These are phyloP conservation scores for Oreochromis tanganicae DNA, from an alignment of 2,113 vertebrate genomes.

Conservation along the genomic window DNA sequence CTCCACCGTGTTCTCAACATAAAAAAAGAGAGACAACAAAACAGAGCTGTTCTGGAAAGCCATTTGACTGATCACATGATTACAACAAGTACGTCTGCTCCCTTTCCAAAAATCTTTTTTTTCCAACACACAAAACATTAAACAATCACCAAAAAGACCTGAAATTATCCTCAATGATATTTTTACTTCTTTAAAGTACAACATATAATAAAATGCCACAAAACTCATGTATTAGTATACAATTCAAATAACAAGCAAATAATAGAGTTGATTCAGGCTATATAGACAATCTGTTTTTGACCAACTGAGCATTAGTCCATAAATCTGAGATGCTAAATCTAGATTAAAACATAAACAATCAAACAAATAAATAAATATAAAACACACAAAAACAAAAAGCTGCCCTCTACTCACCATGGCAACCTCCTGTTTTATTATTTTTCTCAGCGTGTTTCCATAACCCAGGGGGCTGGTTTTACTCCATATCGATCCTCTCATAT, in stretches of 20 bases:
- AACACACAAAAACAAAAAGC: neutral
- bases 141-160: neutral
- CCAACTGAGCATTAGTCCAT: too few species aligned
- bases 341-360: neutral
- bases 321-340: neutral
- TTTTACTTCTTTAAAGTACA: neutral
- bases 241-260: neutral
- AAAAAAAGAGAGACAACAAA: constrained; percentile 16
- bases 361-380: neutral
- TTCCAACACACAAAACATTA: neutral
- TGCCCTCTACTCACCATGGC: constrained; percentile 55
- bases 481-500: constrained; percentile 44
- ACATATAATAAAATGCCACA: neutral
- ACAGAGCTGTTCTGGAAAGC: constrained; percentile 59
- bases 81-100: neutral
- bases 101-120: neutral
- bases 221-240: neutral
- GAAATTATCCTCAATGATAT: accelerated
- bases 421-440: neutral
- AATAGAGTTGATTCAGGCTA: neutral
- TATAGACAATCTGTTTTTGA: neutral
- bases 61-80: constrained; percentile 44
- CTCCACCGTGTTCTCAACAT: constrained; percentile 1
- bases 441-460: constrained; percentile 47
- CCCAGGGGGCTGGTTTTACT: constrained; percentile 6